These are phyloP conservation scores for Helogale parvula DNA, from an alignment of 2,113 vertebrate genomes.

Conservation along the genomic window DNA sequence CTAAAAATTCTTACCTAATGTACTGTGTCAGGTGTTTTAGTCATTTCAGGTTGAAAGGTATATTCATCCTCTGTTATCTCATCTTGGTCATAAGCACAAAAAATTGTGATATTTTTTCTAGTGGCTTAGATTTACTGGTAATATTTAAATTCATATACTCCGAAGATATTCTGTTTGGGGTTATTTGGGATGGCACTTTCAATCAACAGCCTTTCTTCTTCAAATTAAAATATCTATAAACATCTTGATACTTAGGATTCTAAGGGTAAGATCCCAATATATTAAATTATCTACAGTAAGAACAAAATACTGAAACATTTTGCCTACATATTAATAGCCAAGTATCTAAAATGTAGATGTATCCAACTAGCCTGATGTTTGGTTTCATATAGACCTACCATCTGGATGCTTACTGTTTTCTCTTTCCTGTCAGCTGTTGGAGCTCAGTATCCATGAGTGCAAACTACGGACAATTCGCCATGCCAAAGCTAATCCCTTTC, in stretches of 20 bases:
- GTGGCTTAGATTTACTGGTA: background rate
- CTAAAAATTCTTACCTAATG: background rate
- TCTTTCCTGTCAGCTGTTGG: background rate
- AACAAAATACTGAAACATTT: background rate
- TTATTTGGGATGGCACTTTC: background rate
- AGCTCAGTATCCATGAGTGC: background rate
- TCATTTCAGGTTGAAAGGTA: background rate
- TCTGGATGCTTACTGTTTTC: background rate
- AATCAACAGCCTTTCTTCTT: background rate
- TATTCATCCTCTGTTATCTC: background rate
- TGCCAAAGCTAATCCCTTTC: constrained; percentile 31
- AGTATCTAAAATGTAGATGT: background rate
- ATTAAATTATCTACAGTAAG: background rate
- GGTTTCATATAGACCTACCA: background rate
- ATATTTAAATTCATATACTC: background rate
- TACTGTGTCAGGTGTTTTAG: background rate
- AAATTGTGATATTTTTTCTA: background rate
- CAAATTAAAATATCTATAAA: constrained; percentile 20
- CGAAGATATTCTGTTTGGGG: background rate
- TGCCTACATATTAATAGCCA: background rate
- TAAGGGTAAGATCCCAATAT: background rate
- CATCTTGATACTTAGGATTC: background rate
- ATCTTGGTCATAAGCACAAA: background rate
- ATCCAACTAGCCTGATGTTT: background rate
- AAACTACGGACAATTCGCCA: background rate